A percentile compares a stretch with the other conserved stretches of the same genome.
These are phyloP conservation scores for Drosophila nasuta DNA, from an alignment of 1,140 invertebrate genomes.

Conservation along the genomic window DNA sequence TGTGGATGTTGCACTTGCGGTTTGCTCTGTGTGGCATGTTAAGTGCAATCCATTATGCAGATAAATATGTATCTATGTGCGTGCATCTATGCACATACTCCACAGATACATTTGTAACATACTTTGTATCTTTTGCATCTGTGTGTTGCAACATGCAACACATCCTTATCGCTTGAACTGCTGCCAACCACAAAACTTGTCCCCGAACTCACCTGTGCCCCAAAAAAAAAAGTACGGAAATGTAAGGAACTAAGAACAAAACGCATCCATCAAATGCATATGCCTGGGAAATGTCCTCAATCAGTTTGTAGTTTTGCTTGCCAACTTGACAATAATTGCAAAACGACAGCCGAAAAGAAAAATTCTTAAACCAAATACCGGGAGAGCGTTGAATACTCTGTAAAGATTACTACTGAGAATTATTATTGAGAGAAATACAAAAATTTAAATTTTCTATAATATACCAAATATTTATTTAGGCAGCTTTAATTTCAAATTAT, in stretches of 20 bases:
- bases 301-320: slow-evolving; percentile 26
- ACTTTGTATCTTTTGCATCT: slow-evolving; percentile 1
- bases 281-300: slow-evolving; percentile 24
- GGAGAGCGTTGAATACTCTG: not conserved
- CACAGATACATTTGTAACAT: not conserved
- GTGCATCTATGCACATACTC: not conserved
- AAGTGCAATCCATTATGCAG: slow-evolving; percentile 83
- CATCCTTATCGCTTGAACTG: slow-evolving; percentile 20
- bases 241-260: slow-evolving; percentile 2
- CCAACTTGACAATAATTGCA: slow-evolving; percentile 23
- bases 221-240: slow-evolving; percentile 14
- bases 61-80: slow-evolving; percentile 50
- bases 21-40: slow-evolving; percentile 73
- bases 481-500: too few relatives aligned
- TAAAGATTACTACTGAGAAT: too few relatives aligned
- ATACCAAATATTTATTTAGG: too few relatives aligned
- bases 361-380: not conserved
- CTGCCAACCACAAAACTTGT: slow-evolving; percentile 15
- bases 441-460: too few relatives aligned
- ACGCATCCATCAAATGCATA: slow-evolving; percentile 32
- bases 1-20: slow-evolving; percentile 65
- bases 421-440: too few relatives aligned
- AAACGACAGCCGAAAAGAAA: slow-evolving; percentile 1
- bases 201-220: slow-evolving; percentile 12
- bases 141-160: slow-evolving; percentile 7